phyloP scores from a whole-genome alignment of 2,797 vertebrate genomes.

The Poeciliopsis presidionis region DNA sequence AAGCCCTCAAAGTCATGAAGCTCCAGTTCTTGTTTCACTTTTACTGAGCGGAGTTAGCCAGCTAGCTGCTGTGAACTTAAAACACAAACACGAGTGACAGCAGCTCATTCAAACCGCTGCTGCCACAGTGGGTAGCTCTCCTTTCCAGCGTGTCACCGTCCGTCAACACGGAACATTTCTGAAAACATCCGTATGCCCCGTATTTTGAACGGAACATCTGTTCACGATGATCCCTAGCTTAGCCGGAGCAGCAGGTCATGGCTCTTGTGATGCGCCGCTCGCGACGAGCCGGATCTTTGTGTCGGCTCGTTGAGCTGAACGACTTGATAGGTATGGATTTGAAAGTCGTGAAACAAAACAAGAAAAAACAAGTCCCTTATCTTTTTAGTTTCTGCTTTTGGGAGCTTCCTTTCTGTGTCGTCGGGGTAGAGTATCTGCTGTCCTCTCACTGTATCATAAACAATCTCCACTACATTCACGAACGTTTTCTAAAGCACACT shows the following conservation, averaged over 20 bases:
- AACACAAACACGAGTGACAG: constrained; percentile 34
- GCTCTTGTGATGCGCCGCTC: constrained; percentile 19
- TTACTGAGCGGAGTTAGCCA: constrained; percentile 32
- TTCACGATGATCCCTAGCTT: constrained; percentile 53
- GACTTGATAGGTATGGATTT: neutral
- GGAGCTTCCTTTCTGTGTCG: neutral
- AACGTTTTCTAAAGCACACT: neutral
- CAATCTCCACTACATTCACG: neutral
- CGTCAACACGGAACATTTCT: neutral
- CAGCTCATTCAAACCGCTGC: constrained; percentile 12
- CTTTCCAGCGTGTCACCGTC: neutral
- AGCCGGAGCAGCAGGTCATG: constrained; percentile 68
- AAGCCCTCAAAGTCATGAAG: neutral
- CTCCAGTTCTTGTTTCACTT: constrained; percentile 55
- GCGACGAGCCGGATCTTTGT: neutral
- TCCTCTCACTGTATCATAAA: neutral
- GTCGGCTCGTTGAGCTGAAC: neutral
- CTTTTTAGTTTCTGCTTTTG: neutral
- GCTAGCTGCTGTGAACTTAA: constrained; percentile 64
- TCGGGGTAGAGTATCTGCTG: neutral
- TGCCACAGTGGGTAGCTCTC: neutral
- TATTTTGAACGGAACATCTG: constrained; percentile 43
- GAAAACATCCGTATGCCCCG: neutral
- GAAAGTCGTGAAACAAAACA: neutral
- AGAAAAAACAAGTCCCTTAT: neutral